Conservation (phyloP, 2,113 vertebrate species). For the Monarcha castaneiventris region DNA sequence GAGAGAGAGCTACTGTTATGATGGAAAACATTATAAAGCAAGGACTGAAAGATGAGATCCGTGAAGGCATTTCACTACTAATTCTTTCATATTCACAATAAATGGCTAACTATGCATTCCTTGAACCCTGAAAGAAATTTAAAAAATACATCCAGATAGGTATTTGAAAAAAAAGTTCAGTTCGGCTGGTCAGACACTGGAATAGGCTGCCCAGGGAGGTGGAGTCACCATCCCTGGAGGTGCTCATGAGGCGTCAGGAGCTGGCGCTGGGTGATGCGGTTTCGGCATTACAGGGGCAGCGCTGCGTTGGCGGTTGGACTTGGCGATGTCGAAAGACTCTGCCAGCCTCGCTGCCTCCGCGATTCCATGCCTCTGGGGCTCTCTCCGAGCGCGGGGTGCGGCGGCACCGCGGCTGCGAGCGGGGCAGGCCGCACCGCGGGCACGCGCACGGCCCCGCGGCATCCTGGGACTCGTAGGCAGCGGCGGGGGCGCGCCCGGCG, state of each 20-base stretch:
- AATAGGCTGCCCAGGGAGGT: background rate
- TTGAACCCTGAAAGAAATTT: background rate
- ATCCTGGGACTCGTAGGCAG: conserved; percentile 21
- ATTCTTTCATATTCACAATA: background rate
- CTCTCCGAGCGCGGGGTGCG: accelerated
- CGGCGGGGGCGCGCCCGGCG: background rate
- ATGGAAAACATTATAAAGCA: background rate
- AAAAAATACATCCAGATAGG: background rate
- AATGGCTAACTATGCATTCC: accelerated
- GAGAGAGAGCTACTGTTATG: background rate
- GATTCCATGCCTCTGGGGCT: accelerated
- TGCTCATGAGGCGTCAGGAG: background rate
- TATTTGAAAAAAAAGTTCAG: background rate
- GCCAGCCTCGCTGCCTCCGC: accelerated
- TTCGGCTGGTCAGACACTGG: background rate
- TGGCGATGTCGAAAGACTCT: accelerated
- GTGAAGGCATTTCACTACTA: background rate
- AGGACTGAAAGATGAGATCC: background rate
- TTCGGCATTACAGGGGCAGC: background rate
- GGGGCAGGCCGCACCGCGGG: background rate
- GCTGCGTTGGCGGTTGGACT: accelerated
- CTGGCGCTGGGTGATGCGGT: background rate
- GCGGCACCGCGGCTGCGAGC: background rate
- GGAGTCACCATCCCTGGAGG: background rate
- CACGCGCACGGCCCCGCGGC: background rate